Conservation (phyloP, 2,797 vertebrate genomes). For the Aulostomus chinensis region DNA sequence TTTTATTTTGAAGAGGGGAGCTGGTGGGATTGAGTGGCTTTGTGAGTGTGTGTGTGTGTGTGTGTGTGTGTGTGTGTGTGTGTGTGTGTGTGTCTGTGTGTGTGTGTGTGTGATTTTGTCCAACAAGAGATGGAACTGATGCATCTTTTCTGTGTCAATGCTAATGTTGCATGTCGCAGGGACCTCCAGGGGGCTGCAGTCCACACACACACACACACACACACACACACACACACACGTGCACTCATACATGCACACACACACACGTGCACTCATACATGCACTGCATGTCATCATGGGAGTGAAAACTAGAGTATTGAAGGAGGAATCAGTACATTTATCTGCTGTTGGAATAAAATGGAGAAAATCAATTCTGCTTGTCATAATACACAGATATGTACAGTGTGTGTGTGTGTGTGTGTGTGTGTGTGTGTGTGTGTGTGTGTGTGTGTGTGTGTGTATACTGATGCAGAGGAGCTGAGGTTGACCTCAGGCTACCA, state of each 20-base stretch:
- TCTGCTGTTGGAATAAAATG: slow-evolving; percentile 40
- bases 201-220: slow-evolving; percentile 15
- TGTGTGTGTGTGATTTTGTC: slow-evolving; percentile 8
- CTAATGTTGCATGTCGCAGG: slow-evolving; percentile 56
- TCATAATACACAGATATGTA: slow-evolving; percentile 38
- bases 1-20: slow-evolving; percentile 11
- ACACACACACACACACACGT: slow-evolving; percentile 16
- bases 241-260: not conserved
- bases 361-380: slow-evolving; percentile 50
- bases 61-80: slow-evolving; percentile 7
- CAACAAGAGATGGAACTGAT: slow-evolving; percentile 53
- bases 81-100: slow-evolving; percentile 4
- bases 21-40: slow-evolving; percentile 4
- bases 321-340: slow-evolving; percentile 36
- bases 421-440: slow-evolving; percentile 3
- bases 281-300: slow-evolving; percentile 46
- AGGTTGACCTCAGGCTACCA: slow-evolving; percentile 73
- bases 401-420: not conserved
- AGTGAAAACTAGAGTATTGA: slow-evolving; percentile 45
- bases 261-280: too few relatives aligned
- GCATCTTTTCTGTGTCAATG: slow-evolving; percentile 71
- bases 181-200: slow-evolving; percentile 50
- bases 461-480: slow-evolving; percentile 55
- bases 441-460: slow-evolving; percentile 14
- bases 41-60: slow-evolving; percentile 4